Evolutionary conservation across 1,140 invertebrate genomes (phyloP).

Genomic region (Drosophila lacteicornis): DNA sequence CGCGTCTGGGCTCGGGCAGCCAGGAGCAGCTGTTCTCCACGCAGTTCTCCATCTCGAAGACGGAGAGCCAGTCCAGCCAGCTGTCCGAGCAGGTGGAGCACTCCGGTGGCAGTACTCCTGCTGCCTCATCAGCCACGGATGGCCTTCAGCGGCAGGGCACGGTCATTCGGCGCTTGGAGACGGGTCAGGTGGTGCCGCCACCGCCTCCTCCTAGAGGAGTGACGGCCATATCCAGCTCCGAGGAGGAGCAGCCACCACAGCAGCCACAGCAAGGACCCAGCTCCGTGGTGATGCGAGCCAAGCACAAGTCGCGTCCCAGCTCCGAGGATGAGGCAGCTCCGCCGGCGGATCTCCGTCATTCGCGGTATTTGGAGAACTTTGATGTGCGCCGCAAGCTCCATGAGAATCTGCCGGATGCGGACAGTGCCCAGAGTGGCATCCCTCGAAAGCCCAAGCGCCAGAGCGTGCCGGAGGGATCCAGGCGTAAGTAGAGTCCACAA

Average conservation of each 20-base stretch:
- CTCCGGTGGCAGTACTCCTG: constrained; percentile 48
- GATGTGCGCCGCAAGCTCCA: constrained; percentile 81
- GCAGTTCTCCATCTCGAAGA: constrained; percentile 85
- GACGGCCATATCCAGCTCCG: constrained; percentile 45
- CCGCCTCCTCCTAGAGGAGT: constrained; percentile 26
- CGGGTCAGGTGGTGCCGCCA: neutral
- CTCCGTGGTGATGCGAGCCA: constrained; percentile 53
- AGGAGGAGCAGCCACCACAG: constrained; percentile 45
- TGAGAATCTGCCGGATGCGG: constrained; percentile 61
- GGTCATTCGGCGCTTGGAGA: constrained; percentile 63
- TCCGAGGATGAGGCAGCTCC: constrained; percentile 73
- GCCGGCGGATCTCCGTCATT: constrained; percentile 66
- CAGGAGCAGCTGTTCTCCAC: constrained; percentile 85
- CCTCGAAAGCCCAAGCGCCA: constrained; percentile 75
- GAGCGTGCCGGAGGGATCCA: constrained; percentile 51
- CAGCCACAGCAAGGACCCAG: neutral
- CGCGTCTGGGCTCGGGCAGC: constrained; percentile 84
- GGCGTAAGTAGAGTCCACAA: constrained; percentile 45
- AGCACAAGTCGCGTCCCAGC: constrained; percentile 74
- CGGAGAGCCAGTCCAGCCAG: constrained; percentile 85
- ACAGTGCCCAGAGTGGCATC: neutral
- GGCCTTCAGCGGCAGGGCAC: constrained; percentile 75
- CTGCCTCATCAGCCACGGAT: constrained; percentile 32
- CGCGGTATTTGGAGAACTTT: constrained; percentile 80
- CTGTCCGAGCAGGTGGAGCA: constrained; percentile 83